Conservation (phyloP, 2,888 invertebrate genomes). For the Scaptomyza polygonia region DNA sequence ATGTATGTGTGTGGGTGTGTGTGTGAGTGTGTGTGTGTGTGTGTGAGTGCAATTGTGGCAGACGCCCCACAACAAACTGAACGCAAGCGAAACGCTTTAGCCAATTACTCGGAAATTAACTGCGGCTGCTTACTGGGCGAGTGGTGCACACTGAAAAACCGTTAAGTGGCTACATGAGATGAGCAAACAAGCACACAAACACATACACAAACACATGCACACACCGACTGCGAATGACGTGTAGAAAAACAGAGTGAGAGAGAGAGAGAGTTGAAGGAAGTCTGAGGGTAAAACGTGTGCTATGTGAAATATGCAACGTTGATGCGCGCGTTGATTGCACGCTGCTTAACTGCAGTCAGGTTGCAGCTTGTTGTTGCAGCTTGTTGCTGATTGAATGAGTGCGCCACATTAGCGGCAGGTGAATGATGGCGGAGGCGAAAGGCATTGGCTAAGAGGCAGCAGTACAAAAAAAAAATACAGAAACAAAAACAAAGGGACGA, state of each 20-base stretch:
- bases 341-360: constrained; percentile 41
- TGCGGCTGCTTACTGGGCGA: constrained; percentile 57
- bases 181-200: constrained; percentile 39
- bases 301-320: constrained; percentile 66
- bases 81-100: constrained; percentile 75
- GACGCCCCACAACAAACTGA: constrained; percentile 51
- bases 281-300: constrained; percentile 18
- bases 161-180: constrained; percentile 69
- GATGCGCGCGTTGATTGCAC: constrained; percentile 71
- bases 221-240: constrained; percentile 42
- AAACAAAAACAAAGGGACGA: constrained; percentile 16
- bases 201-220: constrained; percentile 11
- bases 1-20: constrained; percentile 44
- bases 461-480: neutral
- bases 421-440: constrained; percentile 1
- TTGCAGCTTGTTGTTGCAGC: constrained; percentile 19
- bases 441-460: neutral
- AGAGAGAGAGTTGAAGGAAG: neutral
- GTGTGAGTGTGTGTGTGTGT: constrained; percentile 22
- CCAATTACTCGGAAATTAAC: constrained; percentile 77
- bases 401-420: constrained; percentile 58
- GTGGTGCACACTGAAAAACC: constrained; percentile 69
- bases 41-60: constrained; percentile 41
- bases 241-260: constrained; percentile 38
- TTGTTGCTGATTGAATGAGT: constrained; percentile 65